Evolutionary conservation across 1,140 invertebrate genomes (phyloP), one percentile per base, ranked within the genome.

Genomic region (Thalassaphorura encarpata): DNA sequence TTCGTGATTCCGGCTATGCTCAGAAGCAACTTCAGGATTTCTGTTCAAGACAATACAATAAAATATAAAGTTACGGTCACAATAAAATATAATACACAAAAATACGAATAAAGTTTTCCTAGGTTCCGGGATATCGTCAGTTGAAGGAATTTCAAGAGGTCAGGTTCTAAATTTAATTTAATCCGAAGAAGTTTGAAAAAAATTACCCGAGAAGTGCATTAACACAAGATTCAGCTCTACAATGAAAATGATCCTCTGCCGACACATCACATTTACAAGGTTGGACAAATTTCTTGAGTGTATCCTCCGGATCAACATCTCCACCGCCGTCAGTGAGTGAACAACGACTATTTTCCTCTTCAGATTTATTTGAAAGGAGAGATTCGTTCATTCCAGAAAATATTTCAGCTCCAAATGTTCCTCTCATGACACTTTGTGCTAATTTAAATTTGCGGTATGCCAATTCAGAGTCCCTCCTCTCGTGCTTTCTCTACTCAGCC

Each of bases 401-500:
- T 36, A 18, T 42, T 29, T 26, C 63, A 31, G 54, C 51, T 2
- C 61, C 61, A 41, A 69, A 62, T 15, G 54, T 66, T 31, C 64
- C 64, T 45, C 68, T 66, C 63, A 75, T 69, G 66, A 76, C 70
- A 45, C 69, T 75, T 59, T 77, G 77, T 13, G 80, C 76, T 48
- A 81, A 70, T 66, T 86, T 86, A 71, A 83, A 87, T 68, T 85
- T 85, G 46, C 85, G 71, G 71, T 89, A 88, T 1, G 84, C 84
- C 53, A 87, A 68, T 65, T 94, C 90, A 3, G 85, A 85, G 62
- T 94, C 90, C 67, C 89, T 84, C 18, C 89, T 78, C 71, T 97
- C 94, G 71, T 98, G 95, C 71, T 97, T 97, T 39, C 93, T 80
- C 72, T 65, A 39, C 28, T 24, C 18, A 31, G 28, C 11, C 6